Evolutionary conservation across 2,888 invertebrate genomes (phyloP), one percentile per base, ranked within the genome.

Genomic region (Dastarcus helophoroides): DNA sequence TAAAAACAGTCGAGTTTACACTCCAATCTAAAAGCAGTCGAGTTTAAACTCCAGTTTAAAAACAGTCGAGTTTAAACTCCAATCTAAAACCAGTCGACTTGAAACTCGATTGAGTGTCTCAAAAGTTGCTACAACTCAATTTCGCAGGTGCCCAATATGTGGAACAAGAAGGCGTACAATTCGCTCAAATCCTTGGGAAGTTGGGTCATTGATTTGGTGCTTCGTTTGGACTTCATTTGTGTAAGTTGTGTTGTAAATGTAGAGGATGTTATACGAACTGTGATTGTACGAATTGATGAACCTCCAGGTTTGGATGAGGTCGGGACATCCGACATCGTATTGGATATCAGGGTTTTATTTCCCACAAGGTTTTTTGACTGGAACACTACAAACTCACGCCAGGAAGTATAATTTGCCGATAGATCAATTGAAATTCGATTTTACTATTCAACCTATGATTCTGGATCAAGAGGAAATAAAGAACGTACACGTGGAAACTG

Each of bases 301-400:
- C 10, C 64, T 60, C 32, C 59, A 77, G 76, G 75, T 65, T 44
- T 89, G 79, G 83, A 62, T 79, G 12, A 54, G 69, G 31, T 68
- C 72, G 3, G 81, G 79, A 1, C 72, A 73, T 29, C 89, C 89
- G 15, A 68, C 71, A 2, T 83, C 85, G 14, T 90, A 80, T 59
- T 94, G 93, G 94, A 66, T 94, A 31, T 86, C 91, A 31, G 94
- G 91, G 1, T 76, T 93, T 51, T 93, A 84, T 62, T 93, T 93
- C 58, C 91, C 91, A 0, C 91, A 93, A 66, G 89, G 91, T 4
- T 80, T 93, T 56, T 69, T 94, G 32, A 93, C 93, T 0, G 91
- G 89, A 14, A 75, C 84, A 26, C 65, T 90, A 48, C 93, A 94
- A 64, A 85, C 90, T 4, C 83, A 78, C 60, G 89, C 93, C 3